Evolutionary conservation across 2,888 invertebrate species (phyloP).

Genomic region (Xestoiulus laeticollis): DNA sequence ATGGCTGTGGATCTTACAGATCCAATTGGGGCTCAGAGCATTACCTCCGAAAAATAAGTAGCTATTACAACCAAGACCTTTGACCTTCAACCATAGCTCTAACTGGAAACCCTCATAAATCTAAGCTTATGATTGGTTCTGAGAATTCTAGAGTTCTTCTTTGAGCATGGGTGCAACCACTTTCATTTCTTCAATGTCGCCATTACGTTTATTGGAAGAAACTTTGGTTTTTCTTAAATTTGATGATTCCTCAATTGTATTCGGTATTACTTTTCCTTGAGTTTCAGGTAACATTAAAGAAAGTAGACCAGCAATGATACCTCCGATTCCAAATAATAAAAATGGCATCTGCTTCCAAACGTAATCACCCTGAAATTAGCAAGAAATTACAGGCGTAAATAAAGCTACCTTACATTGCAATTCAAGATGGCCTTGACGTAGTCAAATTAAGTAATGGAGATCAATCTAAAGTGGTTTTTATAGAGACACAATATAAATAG

Average conservation of each 20-base stretch:
- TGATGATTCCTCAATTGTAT: slow-evolving; percentile 50
- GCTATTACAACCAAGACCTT: too few relatives aligned
- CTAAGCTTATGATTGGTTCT: not conserved
- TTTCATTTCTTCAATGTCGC: slow-evolving; percentile 24
- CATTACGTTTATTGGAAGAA: not conserved
- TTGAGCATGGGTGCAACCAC: not conserved
- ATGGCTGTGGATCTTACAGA: not conserved
- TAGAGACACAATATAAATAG: too few relatives aligned
- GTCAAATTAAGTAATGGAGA: too few relatives aligned
- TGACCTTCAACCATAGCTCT: not conserved
- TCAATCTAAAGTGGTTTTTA: too few relatives aligned
- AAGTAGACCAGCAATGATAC: not conserved
- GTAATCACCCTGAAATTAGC: slow-evolving; percentile 49
- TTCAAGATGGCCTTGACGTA: too few relatives aligned
- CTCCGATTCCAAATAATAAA: slow-evolving; percentile 35
- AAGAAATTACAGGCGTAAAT: not conserved
- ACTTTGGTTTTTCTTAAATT: slow-evolving; percentile 17
- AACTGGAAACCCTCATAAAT: not conserved
- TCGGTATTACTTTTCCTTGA: slow-evolving; percentile 15
- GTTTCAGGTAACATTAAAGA: slow-evolving; percentile 47
- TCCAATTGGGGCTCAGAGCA: not conserved
- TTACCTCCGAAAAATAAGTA: not conserved
- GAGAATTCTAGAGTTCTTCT: not conserved
- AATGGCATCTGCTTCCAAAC: slow-evolving; percentile 52
- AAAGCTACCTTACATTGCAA: too few relatives aligned